Evolutionary conservation across 2,797 vertebrate species (phyloP).

Genomic region (Cyclura pinguis): DNA sequence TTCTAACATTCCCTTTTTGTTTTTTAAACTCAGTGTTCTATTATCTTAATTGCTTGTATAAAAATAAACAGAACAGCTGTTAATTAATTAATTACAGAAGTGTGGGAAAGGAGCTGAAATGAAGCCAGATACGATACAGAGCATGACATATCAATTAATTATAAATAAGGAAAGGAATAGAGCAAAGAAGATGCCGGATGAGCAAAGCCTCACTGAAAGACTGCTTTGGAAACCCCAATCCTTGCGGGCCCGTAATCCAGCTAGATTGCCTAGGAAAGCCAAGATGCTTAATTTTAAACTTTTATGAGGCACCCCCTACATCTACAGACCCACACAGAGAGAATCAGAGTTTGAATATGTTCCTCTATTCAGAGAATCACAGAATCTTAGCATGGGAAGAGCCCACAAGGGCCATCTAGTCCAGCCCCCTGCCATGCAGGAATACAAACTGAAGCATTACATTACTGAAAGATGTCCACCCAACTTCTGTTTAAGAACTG

Average conservation of each 20-base stretch:
- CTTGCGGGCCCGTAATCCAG: neutral
- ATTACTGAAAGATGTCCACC: neutral
- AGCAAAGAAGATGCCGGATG: slow-evolving; percentile 72
- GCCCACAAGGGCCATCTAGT: neutral
- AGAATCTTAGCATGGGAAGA: neutral
- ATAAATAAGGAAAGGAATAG: slow-evolving; percentile 4
- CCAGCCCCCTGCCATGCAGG: neutral
- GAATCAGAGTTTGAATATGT: neutral
- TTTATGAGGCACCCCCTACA: too few relatives aligned
- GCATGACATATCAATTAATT: slow-evolving; percentile 60
- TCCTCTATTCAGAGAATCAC: neutral
- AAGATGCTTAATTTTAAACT: neutral
- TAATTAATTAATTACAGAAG: slow-evolving; percentile 88
- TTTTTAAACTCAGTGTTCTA: slow-evolving; percentile 84
- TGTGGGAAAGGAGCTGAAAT: slow-evolving; percentile 54
- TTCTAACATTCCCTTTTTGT: slow-evolving; percentile 79
- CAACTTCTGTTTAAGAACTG: neutral
- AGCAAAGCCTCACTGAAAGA: slow-evolving; percentile 68
- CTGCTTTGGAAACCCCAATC: neutral
- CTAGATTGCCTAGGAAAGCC: neutral
- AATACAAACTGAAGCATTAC: neutral
- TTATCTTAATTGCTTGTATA: slow-evolving; percentile 82
- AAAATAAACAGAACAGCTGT: slow-evolving; percentile 81
- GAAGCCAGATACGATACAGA: slow-evolving; percentile 58
- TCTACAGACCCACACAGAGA: neutral